Conservation (phyloP, 2,113 vertebrate species). For the Microcebus griseorufus region DNA sequence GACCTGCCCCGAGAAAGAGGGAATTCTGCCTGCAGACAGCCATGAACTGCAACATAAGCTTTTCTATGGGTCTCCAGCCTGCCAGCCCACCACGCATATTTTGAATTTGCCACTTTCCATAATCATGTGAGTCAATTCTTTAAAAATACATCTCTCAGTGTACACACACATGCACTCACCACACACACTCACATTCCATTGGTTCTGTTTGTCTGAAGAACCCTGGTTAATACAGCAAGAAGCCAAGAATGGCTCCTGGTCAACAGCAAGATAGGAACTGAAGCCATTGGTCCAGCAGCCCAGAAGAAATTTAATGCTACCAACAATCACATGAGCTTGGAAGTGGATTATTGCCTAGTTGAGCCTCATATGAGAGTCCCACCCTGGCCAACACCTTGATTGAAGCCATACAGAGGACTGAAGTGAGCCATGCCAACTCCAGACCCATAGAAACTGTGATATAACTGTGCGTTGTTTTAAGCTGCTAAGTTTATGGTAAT, state of each 20-base stretch:
- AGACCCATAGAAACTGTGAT: not conserved
- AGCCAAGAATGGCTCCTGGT: not conserved
- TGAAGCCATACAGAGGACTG: not conserved
- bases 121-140: not conserved
- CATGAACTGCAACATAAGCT: not conserved
- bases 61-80: not conserved
- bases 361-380: not conserved
- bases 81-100: not conserved
- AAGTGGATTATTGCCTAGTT: not conserved
- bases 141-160: not conserved
- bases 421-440: not conserved
- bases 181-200: not conserved
- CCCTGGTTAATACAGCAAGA: not conserved
- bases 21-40: not conserved
- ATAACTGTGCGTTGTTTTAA: not conserved
- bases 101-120: not conserved
- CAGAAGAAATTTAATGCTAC: not conserved
- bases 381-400: not conserved
- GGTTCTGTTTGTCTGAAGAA: not conserved
- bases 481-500: not conserved
- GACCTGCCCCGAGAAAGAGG: not conserved
- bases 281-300: not conserved
- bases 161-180: too few relatives aligned
- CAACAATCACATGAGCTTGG: not conserved
- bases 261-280: not conserved